These are phyloP conservation scores for Parambassis ranga DNA, from an alignment of 2,797 vertebrate genomes.

Conservation along the genomic window DNA sequence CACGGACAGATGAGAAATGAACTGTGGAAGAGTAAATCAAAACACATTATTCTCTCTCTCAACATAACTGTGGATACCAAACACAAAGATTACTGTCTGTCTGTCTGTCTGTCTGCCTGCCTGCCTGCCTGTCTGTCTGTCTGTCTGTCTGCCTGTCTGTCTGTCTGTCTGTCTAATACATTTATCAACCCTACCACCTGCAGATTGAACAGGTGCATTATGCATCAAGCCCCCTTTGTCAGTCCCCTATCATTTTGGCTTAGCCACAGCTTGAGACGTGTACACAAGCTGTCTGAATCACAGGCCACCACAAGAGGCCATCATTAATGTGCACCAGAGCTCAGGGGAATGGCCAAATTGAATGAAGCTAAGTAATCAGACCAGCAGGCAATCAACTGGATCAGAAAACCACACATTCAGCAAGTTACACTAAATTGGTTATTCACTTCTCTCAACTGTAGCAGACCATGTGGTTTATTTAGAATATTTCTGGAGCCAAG, in stretches of 20 bases:
- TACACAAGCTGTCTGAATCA: conserved; percentile 39
- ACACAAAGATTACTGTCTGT: too few species aligned
- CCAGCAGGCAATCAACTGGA: conserved; percentile 41
- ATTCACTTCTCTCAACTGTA: conserved; percentile 18
- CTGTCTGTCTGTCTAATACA: conserved; percentile 3
- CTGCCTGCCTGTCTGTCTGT: too few species aligned
- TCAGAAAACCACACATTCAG: conserved; percentile 43
- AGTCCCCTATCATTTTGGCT: conserved; percentile 49
- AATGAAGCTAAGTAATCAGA: conserved; percentile 53
- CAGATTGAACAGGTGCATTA: conserved; percentile 42
- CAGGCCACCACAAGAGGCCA: conserved; percentile 14
- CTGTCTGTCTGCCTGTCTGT: too few species aligned
- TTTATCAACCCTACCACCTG: neutral
- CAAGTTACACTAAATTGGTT: conserved; percentile 27
- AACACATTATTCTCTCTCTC: conserved; percentile 35
- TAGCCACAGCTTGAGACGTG: conserved; percentile 16
- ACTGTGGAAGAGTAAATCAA: conserved; percentile 23
- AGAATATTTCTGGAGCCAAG: neutral
- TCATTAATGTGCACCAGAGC: conserved; percentile 22
- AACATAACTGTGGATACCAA: conserved; percentile 7
- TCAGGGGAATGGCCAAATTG: conserved; percentile 41
- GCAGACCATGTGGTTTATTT: conserved; percentile 1
- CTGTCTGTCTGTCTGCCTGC: too few species aligned
- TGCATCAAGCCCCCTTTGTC: conserved; percentile 43
- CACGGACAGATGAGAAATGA: conserved; percentile 56